Base-by-base conservation (phyloP, 1,140 invertebrate species). In the Xylocopa sonorina region DNA sequence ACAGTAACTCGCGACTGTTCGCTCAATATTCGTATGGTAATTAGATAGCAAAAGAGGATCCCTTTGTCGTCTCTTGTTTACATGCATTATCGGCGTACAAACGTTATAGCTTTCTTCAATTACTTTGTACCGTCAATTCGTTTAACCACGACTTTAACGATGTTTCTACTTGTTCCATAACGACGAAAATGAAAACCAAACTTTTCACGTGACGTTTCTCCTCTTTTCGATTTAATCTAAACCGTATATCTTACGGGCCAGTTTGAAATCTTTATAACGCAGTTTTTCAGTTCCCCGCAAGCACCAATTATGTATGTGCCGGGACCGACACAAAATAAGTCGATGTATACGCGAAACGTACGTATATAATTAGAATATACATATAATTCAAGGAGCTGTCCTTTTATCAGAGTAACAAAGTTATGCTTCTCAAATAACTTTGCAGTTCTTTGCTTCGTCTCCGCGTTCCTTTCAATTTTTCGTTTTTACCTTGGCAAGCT, bases 331-430 rank as follows among this genome's bases (percentile, higher is more conserved):
- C 64, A 66, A 38, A 14, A 66, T 62, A 75, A 64, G 50, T 32
- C 21, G 18, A 57, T 68, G n/a, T 55, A n/a, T n/a, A 38, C 24
- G 34, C 51, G 53, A 18, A 58, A 57, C 16, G 53, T 68, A 46
- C 64, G 51, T 21, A 32, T 48, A 66, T 57, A 77, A 68, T 77
- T 68, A 67, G 51, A 48, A 57, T 77, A 38, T 34, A 77, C 55
- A 68, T 34, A 77, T 67, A 68, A 68, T 68, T 43, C 51, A 68
- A 77, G 74, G 34, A 41, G 41, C 48, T 57, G 34, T 14, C 73
- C 18, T 43, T 12, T 55, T 32, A 64, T 34, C 63, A 32, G 1
- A 21, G 41, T 57, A 58, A 77, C 51, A 58, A 38, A 69, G 46
- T 77, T 69, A 60, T 58, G 32, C 66, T 41, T 41, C 57, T 34